Percentiles rank a stretch among this genome's conserved stretches.
Conservation (phyloP, 1,140 invertebrate genomes). For the Amphibalanus amphitrite region DNA sequence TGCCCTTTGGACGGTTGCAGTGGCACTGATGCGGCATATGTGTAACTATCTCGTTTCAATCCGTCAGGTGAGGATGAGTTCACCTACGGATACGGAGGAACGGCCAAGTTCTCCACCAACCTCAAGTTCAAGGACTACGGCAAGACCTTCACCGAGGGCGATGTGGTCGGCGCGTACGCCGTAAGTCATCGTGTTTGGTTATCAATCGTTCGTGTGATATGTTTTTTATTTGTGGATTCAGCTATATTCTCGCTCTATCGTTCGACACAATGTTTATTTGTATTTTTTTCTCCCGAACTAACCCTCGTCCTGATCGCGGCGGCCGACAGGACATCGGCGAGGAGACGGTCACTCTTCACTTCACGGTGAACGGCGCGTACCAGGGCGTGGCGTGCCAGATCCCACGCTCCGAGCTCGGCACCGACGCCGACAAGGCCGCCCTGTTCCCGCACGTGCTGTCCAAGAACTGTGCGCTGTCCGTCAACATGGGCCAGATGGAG, state of each 20-base stretch:
- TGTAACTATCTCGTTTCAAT: too few relatives aligned
- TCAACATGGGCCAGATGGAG: constrained; percentile 4
- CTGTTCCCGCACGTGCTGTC: constrained; percentile 75
- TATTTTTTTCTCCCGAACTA: too few relatives aligned
- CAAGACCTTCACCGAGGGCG: constrained; percentile 16
- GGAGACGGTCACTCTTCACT: constrained; percentile 43
- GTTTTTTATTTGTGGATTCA: too few relatives aligned
- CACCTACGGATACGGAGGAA: constrained; percentile 75
- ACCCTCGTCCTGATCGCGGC: too few relatives aligned
- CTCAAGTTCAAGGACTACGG: constrained; percentile 20
- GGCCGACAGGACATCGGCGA: constrained; percentile 43
- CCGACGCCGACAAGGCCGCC: constrained; percentile 34
- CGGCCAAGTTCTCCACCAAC: constrained; percentile 38
- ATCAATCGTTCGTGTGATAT: too few relatives aligned
- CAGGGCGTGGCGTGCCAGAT: constrained; percentile 43
- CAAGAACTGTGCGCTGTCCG: constrained; percentile 46
- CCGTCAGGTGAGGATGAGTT: constrained; percentile 53
- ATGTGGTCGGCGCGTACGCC: constrained; percentile 16
- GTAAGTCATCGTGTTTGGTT: too few relatives aligned
- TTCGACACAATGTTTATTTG: too few relatives aligned
- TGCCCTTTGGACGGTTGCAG: too few relatives aligned
- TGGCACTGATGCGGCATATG: too few relatives aligned
- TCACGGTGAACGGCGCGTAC: constrained; percentile 62
- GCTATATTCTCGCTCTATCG: too few relatives aligned
- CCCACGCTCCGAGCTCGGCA: constrained; percentile 26